A percentile compares a stretch with the other conserved stretches of the same genome.
phyloP scores from a whole-genome alignment of 1,140 invertebrate genomes.

The Drosophila trapezifrons region DNA sequence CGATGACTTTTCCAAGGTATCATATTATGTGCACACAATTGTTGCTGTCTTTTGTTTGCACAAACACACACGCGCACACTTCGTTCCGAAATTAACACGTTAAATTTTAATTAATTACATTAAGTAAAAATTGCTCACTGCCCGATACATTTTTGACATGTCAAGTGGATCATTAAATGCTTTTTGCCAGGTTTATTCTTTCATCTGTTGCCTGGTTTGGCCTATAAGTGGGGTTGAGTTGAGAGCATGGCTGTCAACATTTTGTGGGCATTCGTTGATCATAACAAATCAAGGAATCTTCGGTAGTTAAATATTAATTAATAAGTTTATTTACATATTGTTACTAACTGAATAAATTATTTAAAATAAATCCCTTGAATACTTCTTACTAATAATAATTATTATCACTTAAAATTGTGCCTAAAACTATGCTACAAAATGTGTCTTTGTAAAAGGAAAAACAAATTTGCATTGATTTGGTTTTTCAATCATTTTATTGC shows the following conservation, averaged over 20 bases:
- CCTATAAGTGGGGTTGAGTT: neutral
- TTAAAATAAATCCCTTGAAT: no score
- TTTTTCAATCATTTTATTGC: no score
- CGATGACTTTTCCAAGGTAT: conserved; percentile 83
- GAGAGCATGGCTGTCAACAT: neutral
- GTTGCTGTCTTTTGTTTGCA: conserved; percentile 45
- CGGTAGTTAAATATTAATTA: neutral
- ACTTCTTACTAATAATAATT: no score
- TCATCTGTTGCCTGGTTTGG: conserved; percentile 3
- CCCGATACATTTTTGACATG: conserved; percentile 58
- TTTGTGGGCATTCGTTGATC: neutral
- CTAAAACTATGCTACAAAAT: no score
- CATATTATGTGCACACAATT: conserved; percentile 58
- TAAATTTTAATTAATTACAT: conserved; percentile 80
- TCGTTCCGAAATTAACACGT: conserved; percentile 69
- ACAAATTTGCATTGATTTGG: no score
- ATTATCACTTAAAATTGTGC: no score
- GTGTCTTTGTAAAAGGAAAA: no score
- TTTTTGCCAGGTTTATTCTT: conserved; percentile 19
- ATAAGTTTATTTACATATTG: neutral
- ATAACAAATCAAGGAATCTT: neutral
- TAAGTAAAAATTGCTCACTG: conserved; percentile 71
- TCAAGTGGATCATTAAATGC: conserved; percentile 70
- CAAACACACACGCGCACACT: conserved; percentile 5
- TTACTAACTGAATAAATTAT: no score